phyloP scores from a whole-genome alignment of 1,140 invertebrate genomes.

The Bradysia coprophila region DNA sequence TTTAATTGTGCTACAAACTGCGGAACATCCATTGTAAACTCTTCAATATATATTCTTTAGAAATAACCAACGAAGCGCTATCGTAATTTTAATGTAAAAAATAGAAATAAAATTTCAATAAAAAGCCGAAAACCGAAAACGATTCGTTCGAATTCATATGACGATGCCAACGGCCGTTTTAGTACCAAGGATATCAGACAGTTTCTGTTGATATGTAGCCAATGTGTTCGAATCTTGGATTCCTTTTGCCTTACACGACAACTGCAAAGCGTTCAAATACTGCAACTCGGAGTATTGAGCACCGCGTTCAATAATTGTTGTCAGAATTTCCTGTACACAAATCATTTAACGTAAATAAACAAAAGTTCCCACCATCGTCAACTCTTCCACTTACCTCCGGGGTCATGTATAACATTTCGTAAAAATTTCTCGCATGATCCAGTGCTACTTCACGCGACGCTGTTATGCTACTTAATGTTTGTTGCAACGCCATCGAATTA shows the following conservation, averaged over 20 bases:
- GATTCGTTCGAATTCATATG: constrained; percentile 9
- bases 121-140: not conserved
- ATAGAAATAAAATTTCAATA: not conserved
- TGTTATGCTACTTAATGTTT: constrained; percentile 70
- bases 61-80: no score
- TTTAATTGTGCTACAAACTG: no score
- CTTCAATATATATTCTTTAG: no score
- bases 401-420: constrained; percentile 67
- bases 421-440: constrained; percentile 78
- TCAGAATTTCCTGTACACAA: constrained; percentile 57
- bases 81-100: no score
- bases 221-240: constrained; percentile 25
- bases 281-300: constrained; percentile 69
- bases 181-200: constrained; percentile 31
- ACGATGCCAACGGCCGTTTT: constrained; percentile 20
- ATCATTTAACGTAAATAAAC: no score
- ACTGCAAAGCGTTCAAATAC: constrained; percentile 67
- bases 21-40: no score
- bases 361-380: no score
- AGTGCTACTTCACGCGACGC: constrained; percentile 63
- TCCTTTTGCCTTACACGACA: constrained; percentile 31
- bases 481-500: constrained; percentile 72
- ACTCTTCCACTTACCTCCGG: no score
- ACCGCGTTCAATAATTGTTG: constrained; percentile 59
- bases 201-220: constrained; percentile 27